phyloP scores from a whole-genome alignment of 92 coral and sea anemone species.

The Umimayanthus kanabou region DNA sequence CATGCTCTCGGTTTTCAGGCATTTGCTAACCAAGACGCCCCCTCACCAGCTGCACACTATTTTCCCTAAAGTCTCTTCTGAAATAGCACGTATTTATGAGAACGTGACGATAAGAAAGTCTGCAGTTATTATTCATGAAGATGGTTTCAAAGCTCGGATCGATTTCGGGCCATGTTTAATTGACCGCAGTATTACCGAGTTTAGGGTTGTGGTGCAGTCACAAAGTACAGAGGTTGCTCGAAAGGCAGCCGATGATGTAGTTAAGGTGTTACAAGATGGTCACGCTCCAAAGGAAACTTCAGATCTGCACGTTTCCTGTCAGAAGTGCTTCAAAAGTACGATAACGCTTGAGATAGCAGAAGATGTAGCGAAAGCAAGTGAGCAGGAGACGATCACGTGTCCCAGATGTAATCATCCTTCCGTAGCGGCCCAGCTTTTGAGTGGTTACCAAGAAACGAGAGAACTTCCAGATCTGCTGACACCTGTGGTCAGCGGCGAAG shows the following conservation, averaged over 20 bases:
- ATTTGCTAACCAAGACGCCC: constrained; percentile 41
- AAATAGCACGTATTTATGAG: constrained; percentile 33
- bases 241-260: constrained; percentile 19
- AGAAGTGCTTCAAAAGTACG: constrained; percentile 51
- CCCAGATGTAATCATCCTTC: constrained; percentile 50
- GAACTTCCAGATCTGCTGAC: constrained; percentile 36
- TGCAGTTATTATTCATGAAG: constrained; percentile 49
- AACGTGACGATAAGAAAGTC: constrained; percentile 47
- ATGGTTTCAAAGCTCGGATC: constrained; percentile 53
- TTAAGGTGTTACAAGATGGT: constrained; percentile 23
- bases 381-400: constrained; percentile 40
- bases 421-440: constrained; percentile 39
- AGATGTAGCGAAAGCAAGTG: constrained; percentile 38
- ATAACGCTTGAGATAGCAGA: constrained; percentile 48
- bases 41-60: constrained; percentile 51
- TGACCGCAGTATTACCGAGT: constrained; percentile 54
- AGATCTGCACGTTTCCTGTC: constrained; percentile 52
- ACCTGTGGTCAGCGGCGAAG: constrained; percentile 14
- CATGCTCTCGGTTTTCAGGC: constrained; percentile 52
- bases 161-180: constrained; percentile 69
- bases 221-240: constrained; percentile 18
- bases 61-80: constrained; percentile 52
- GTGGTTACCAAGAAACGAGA: constrained; percentile 58
- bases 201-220: constrained; percentile 60
- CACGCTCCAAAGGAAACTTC: neutral